Percentiles rank a stretch among this genome's conserved stretches.
These are phyloP conservation scores for Drosophila seguyi DNA, from an alignment of 1,140 invertebrate genomes.

Conservation along the genomic window DNA sequence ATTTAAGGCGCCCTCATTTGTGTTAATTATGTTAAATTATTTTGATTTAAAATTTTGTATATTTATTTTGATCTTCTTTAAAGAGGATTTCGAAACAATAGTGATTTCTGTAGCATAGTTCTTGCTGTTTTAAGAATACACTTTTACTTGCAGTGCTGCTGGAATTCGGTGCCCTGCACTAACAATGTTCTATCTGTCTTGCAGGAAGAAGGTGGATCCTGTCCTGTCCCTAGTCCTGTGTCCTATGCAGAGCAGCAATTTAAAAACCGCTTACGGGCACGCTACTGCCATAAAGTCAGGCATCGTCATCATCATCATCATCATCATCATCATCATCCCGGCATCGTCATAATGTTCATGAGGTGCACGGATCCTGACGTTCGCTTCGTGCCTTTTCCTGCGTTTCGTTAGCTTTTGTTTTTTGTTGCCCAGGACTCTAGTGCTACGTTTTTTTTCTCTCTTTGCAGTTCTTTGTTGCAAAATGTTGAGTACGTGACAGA, in stretches of 20 bases:
- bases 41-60: too few species aligned
- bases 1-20: too few species aligned
- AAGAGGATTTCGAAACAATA: too few species aligned
- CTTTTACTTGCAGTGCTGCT: neutral
- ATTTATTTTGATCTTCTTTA: too few species aligned
- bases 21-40: too few species aligned
- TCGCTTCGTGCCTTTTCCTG: conserved; percentile 69
- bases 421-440: conserved; percentile 13
- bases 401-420: conserved; percentile 48
- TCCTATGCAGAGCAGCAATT: conserved; percentile 73
- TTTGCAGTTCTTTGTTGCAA: conserved; percentile 36
- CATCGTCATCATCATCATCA: conserved; percentile 55
- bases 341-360: conserved; percentile 54
- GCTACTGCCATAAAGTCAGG: conserved; percentile 75
- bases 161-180: conserved; percentile 36
- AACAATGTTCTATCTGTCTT: conserved; percentile 45
- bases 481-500: conserved; percentile 73
- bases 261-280: conserved; percentile 76
- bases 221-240: conserved; percentile 29
- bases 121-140: too few species aligned
- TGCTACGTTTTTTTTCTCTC: conserved; percentile 11
- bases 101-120: too few species aligned
- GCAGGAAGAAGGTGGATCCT: conserved; percentile 31
- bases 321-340: conserved; percentile 15
- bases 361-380: conserved; percentile 40